Percentiles rank a stretch among this genome's conserved stretches.
These are phyloP conservation scores for Opisthocomus hoazin DNA, from an alignment of 2,113 vertebrate species.

Conservation along the genomic window DNA sequence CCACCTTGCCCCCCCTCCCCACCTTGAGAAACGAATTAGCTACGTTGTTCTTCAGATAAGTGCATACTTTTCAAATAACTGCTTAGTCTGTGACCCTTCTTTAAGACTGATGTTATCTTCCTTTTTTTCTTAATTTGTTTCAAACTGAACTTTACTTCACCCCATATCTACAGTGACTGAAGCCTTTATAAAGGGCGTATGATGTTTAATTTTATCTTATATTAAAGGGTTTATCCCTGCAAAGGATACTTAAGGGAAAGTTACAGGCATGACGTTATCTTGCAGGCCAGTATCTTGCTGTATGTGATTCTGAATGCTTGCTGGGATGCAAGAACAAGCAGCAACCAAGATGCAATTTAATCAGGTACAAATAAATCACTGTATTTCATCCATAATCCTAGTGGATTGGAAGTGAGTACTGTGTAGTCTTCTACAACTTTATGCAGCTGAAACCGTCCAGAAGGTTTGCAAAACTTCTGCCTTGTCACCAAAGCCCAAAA, in stretches of 20 bases:
- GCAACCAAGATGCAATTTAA: neutral
- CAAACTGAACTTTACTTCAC: constrained; percentile 21
- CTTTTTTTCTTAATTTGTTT: neutral
- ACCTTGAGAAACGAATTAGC: neutral
- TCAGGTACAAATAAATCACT: neutral
- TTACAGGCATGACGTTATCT: neutral
- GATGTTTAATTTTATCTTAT: neutral
- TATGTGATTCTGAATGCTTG: neutral
- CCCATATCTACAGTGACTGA: neutral
- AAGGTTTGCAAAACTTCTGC: neutral
- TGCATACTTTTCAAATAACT: neutral
- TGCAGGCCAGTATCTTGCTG: neutral
- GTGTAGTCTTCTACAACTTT: neutral
- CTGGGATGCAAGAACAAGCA: neutral
- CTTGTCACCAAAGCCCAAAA: neutral
- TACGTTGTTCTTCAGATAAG: neutral
- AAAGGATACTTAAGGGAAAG: neutral
- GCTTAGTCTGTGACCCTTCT: neutral
- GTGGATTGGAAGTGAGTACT: neutral
- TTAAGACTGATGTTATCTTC: neutral
- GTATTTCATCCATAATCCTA: neutral
- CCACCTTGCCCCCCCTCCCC: neutral
- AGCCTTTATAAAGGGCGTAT: neutral
- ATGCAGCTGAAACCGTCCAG: neutral
- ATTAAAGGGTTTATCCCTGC: neutral